Percentiles rank a stretch among this genome's conserved stretches.
These are phyloP conservation scores for Trogon melanurus DNA, from an alignment of 2,113 vertebrate genomes.

Conservation along the genomic window DNA sequence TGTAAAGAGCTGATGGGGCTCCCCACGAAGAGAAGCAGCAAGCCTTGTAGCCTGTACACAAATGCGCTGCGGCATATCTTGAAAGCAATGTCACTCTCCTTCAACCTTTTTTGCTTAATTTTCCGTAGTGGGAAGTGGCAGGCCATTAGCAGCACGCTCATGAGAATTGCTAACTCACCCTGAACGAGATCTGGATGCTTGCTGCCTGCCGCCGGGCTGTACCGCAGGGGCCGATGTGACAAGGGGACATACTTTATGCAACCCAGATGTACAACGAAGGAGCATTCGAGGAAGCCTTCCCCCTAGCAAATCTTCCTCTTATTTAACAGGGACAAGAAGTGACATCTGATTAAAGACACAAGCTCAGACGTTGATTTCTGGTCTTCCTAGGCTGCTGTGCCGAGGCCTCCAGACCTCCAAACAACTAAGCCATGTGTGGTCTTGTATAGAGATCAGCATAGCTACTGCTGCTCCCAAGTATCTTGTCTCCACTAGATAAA, in stretches of 20 bases:
- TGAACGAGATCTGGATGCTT: background rate
- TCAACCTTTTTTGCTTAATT: background rate
- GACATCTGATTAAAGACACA: background rate
- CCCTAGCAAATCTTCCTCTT: background rate
- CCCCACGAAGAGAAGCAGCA: background rate
- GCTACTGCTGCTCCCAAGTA: background rate
- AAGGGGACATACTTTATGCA: background rate
- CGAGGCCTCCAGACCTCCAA: background rate
- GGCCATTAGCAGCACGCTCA: background rate
- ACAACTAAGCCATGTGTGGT: background rate
- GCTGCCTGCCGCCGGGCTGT: background rate
- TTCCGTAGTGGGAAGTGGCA: background rate
- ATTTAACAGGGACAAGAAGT: background rate
- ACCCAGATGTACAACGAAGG: background rate
- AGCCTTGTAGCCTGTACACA: background rate
- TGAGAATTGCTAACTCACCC: background rate
- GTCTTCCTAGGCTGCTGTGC: background rate
- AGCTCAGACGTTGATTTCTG: background rate
- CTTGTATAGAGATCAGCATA: background rate
- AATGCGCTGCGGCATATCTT: accelerated
- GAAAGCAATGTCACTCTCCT: background rate
- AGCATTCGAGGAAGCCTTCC: background rate
- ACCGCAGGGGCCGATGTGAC: accelerated
- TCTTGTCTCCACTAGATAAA: background rate
- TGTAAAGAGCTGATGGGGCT: background rate